Evolutionary conservation across 2,888 invertebrate species (phyloP), one percentile per base, ranked within the genome.

Genomic region (Caenorhabditis auriculariae): DNA sequence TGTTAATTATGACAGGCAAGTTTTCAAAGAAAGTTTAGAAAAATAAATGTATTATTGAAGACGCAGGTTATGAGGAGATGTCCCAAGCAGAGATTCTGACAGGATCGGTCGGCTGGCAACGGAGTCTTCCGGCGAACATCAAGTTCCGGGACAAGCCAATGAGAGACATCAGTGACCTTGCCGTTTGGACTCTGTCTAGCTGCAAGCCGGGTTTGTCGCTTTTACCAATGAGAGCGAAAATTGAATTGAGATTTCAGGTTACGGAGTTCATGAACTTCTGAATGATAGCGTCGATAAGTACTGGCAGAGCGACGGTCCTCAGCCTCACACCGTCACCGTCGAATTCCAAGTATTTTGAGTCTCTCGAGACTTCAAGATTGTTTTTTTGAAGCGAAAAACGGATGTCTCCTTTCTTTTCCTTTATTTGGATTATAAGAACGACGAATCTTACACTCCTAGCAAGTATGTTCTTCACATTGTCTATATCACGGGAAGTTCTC

Each of bases 301-400:
- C 83, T 98, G 98, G 98, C 98, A 98, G 83, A 96, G 95, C 0
- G 98, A 99, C 84, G 98, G 98, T 0, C 95, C 95, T 73, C 87
- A 98, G 63, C 98, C 98, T 3, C 98, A 98, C 84, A 85, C 95
- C 66, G 93, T 98, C 0, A 96, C 95, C 81, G 91, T 98, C 67
- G 76, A 78, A 41, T 81, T 79, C 53, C 74, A 59, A 15, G 44
- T 53, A n/a, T 12, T 9, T 32, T n/a, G n/a, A n/a, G n/a, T n/a
- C n/a, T n/a, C 7, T 41, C 9, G 41, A 41, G 6, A 6, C 6
- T 41, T n/a, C n/a, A n/a, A n/a, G n/a, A n/a, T n/a, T n/a, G n/a
- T n/a, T n/a, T 35, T 43, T 4, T 46, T 57, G 27, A 93, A 95
- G 43, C 53, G 52, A 29, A 67, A 67, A 41, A 66, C 63, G 26